Conservation (phyloP, 92 coral and sea anemone species). For the Micromussa lordhowensis region DNA sequence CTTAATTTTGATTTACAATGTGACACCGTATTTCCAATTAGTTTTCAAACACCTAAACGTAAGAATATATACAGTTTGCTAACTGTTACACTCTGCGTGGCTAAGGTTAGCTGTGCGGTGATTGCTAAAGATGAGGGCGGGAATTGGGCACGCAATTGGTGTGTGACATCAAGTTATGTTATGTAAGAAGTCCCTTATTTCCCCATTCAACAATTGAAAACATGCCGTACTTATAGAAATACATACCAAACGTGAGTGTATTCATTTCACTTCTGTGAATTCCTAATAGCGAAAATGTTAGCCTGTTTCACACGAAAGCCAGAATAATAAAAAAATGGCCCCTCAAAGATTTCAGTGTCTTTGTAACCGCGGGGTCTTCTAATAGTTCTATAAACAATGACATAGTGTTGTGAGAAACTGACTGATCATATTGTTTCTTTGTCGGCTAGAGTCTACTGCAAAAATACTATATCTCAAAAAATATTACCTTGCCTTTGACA, state of each 20-base stretch:
- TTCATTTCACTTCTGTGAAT: too few relatives aligned
- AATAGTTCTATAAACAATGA: background rate
- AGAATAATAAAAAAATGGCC: background rate
- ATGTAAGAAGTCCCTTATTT: too few relatives aligned
- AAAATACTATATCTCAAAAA: background rate
- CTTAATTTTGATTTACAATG: conserved; percentile 15
- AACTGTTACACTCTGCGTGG: too few relatives aligned
- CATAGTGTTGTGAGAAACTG: background rate
- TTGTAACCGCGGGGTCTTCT: background rate
- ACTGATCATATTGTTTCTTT: background rate
- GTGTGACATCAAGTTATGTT: too few relatives aligned
- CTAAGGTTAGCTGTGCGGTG: too few relatives aligned
- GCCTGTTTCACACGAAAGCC: too few relatives aligned
- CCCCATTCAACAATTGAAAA: too few relatives aligned
- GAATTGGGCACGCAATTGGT: too few relatives aligned
- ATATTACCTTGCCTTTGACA: background rate
- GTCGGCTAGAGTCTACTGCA: background rate
- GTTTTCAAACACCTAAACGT: background rate
- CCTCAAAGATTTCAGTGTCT: background rate
- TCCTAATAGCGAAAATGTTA: too few relatives aligned
- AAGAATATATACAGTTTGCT: background rate
- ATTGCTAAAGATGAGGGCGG: too few relatives aligned
- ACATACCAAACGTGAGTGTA: too few relatives aligned
- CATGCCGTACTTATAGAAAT: too few relatives aligned
- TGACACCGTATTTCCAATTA: background rate